phyloP scores from a whole-genome alignment of 2,113 vertebrate species.

The Anser brachyrhynchus region DNA sequence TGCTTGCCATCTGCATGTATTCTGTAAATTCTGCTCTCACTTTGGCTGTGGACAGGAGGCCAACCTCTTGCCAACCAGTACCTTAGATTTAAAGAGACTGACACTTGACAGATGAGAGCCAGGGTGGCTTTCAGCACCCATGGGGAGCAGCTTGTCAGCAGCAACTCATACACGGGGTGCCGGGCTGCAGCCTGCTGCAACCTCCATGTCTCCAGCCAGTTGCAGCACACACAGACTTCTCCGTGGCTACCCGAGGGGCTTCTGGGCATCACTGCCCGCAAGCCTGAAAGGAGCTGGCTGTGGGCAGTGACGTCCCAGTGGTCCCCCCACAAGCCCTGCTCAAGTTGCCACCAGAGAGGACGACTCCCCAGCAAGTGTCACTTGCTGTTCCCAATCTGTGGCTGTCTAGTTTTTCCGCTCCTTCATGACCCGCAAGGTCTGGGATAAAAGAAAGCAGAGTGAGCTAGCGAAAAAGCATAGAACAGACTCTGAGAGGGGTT shows the following conservation, averaged over 20 bases:
- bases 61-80: neutral
- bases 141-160: neutral
- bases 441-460: neutral
- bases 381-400: neutral
- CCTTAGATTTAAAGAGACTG: neutral
- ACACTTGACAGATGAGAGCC: neutral
- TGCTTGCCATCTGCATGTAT: neutral
- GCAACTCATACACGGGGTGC: neutral
- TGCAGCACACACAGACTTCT: neutral
- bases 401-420: neutral
- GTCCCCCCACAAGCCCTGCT: neutral
- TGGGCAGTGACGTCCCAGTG: too few species aligned
- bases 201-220: rapidly evolving
- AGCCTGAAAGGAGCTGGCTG: neutral
- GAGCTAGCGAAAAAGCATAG: neutral
- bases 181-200: neutral
- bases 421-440: neutral
- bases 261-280: neutral
- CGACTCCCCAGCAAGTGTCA: neutral
- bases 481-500: neutral
- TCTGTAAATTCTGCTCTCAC: neutral
- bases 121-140: rapidly evolving
- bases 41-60: neutral
- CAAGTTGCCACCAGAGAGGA: neutral
- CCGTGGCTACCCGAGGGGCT: neutral